Evolutionary conservation across 1,140 invertebrate species (phyloP).

Genomic region (Mizuhopecten yessoensis): DNA sequence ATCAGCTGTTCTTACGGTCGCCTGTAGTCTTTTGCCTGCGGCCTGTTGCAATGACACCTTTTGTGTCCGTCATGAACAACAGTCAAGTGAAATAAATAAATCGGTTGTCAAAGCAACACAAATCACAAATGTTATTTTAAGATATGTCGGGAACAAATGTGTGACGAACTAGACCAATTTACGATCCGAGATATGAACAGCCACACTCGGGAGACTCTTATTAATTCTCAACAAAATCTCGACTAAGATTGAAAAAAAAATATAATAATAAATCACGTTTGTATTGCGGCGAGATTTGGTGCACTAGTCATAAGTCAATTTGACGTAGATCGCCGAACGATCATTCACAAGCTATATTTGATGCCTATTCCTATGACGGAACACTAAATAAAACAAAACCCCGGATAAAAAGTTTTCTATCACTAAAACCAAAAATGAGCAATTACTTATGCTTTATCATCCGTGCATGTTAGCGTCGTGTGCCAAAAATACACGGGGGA

Average conservation of each 20-base stretch:
- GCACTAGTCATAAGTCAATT: too few species aligned
- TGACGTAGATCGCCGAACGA: background rate
- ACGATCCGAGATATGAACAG: background rate
- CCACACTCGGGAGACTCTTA: too few species aligned
- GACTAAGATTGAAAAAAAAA: too few species aligned
- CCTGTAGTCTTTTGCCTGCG: background rate
- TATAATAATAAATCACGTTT: too few species aligned
- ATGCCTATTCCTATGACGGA: background rate
- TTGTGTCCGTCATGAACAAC: background rate
- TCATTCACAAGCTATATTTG: background rate
- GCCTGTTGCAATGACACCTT: background rate
- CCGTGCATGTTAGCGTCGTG: too few species aligned
- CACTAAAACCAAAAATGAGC: background rate
- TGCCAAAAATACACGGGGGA: background rate
- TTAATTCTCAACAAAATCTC: too few species aligned
- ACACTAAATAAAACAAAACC: background rate
- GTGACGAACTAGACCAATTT: background rate
- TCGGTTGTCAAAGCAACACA: slow-evolving; percentile 11
- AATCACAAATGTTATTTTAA: background rate
- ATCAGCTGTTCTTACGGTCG: background rate
- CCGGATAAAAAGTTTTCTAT: background rate
- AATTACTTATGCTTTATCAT: background rate
- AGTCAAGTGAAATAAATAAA: slow-evolving; percentile 12
- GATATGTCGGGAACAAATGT: background rate
- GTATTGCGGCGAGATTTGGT: too few species aligned